Evolutionary conservation across 2,797 vertebrate species (phyloP).

Genomic region (Phoebastria nigripes): DNA sequence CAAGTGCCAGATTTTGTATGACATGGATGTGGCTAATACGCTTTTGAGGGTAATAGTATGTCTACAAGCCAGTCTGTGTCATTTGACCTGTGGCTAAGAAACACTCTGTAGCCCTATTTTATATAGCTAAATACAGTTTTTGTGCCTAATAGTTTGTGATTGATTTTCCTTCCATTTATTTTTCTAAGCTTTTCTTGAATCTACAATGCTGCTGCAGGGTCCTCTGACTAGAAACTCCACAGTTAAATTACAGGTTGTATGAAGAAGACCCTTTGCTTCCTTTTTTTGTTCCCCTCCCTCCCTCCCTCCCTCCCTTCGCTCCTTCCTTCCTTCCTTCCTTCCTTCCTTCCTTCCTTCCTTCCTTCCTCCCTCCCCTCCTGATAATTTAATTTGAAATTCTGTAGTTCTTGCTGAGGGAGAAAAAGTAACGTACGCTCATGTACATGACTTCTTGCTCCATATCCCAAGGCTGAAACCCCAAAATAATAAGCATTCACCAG

Average conservation of each 20-base stretch:
- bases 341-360: too few relatives aligned
- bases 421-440: background rate
- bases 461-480: background rate
- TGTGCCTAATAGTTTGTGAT: background rate
- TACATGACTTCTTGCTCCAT: background rate
- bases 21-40: background rate
- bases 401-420: background rate
- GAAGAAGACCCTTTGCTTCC: background rate
- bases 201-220: background rate
- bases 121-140: background rate
- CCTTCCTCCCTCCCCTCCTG: rapidly evolving
- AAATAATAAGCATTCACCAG: background rate
- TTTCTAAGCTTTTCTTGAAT: background rate
- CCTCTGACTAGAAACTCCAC: background rate
- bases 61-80: background rate
- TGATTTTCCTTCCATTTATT: background rate
- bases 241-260: background rate
- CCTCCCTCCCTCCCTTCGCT: too few relatives aligned
- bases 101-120: background rate
- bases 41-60: background rate
- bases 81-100: background rate
- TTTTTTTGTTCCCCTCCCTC: too few relatives aligned
- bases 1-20: background rate
- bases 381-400: background rate
- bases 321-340: background rate